Conservation (phyloP, 2,888 invertebrate species). For the Netelia virgata region DNA sequence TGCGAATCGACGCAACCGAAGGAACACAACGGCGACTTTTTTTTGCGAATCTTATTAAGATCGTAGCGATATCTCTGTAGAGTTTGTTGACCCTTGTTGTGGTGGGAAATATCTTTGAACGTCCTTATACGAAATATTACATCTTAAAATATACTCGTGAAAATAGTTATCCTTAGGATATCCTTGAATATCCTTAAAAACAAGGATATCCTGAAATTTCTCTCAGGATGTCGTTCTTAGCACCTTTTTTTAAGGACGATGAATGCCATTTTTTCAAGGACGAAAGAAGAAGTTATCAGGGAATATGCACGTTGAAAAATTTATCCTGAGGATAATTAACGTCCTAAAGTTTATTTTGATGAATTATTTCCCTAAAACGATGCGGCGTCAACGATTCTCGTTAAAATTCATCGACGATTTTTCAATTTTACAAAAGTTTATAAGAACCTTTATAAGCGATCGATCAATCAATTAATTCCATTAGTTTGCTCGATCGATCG, state of each 20-base stretch:
- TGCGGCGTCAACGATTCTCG: neutral
- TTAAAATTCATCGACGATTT: neutral
- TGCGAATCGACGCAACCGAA: neutral
- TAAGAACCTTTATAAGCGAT: too few species aligned
- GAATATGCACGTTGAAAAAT: neutral
- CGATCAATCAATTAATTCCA: neutral
- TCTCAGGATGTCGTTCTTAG: neutral
- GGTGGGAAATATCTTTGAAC: neutral
- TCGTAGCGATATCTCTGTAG: neutral
- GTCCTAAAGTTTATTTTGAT: neutral
- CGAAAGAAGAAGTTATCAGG: neutral
- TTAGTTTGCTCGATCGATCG: neutral
- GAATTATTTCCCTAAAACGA: neutral
- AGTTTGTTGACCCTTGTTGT: neutral
- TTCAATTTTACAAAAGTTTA: too few species aligned
- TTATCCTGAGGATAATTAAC: neutral
- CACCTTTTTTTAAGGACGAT: too few species aligned
- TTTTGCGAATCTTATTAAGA: neutral
- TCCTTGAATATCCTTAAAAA: neutral
- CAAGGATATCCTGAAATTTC: neutral
- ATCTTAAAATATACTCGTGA: neutral
- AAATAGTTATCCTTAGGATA: neutral
- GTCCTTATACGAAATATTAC: neutral
- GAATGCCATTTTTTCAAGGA: too few species aligned
- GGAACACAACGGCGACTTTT: neutral